Conservation (phyloP, 2,113 vertebrate species). For the Eulemur macaco region DNA sequence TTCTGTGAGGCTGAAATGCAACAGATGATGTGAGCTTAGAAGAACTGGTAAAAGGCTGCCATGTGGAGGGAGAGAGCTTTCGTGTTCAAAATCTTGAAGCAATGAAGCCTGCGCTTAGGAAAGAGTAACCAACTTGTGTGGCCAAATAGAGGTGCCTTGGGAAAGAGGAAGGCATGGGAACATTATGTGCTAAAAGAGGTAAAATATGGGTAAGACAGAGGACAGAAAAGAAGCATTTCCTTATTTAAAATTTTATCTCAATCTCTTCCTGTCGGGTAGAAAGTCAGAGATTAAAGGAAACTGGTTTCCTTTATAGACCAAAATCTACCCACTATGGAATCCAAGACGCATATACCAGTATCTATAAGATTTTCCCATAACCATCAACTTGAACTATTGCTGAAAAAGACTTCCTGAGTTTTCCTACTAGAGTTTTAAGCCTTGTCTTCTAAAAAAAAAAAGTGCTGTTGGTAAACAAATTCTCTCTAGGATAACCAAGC, state of each 20-base stretch:
- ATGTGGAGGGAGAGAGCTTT: not conserved
- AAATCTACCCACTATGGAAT: not conserved
- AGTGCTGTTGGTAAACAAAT: not conserved
- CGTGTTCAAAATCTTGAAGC: not conserved
- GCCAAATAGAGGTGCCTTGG: not conserved
- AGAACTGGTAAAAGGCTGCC: not conserved
- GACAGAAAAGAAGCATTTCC: not conserved
- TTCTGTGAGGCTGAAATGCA: not conserved
- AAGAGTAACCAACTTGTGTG: not conserved
- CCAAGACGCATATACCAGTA: not conserved
- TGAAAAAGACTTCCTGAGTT: not conserved
- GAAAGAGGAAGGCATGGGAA: not conserved
- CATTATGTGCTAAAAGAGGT: not conserved
- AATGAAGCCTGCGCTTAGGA: not conserved
- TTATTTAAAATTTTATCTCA: not conserved
- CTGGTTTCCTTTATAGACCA: not conserved
- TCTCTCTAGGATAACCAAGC: not conserved
- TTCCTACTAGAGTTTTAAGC: not conserved
- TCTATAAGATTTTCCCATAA: not conserved
- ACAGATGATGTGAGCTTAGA: not conserved
- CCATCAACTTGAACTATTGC: not conserved
- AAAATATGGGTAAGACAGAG: accelerated
- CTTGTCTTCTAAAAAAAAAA: not conserved
- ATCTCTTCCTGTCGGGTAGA: not conserved
- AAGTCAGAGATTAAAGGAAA: not conserved